Conservation (phyloP, 2,888 invertebrate genomes). For the Lypha dubia region DNA sequence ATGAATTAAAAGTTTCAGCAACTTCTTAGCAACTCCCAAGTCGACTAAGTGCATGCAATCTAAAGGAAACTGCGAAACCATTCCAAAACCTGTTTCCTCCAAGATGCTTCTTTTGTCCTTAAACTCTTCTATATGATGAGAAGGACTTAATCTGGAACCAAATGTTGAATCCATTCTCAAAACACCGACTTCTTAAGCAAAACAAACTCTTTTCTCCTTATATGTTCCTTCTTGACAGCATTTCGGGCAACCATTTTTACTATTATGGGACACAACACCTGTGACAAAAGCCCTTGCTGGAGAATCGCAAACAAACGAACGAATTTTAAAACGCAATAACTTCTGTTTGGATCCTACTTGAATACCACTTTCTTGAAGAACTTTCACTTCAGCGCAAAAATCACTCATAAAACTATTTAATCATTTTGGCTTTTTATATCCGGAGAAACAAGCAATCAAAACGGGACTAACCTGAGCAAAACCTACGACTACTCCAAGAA, state of each 20-base stretch:
- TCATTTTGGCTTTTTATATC: constrained; percentile 45
- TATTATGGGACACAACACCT: constrained; percentile 19
- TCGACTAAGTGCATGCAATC: constrained; percentile 33
- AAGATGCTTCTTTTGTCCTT: constrained; percentile 26
- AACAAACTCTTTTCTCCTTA: neutral
- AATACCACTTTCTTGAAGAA: neutral
- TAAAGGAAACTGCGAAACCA: constrained; percentile 61
- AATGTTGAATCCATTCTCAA: constrained; percentile 50
- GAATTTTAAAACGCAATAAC: constrained; percentile 35
- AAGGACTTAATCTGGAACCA: constrained; percentile 4
- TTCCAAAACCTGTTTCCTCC: constrained; percentile 49
- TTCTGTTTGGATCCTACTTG: constrained; percentile 30
- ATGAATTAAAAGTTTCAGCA: neutral
- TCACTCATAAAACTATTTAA: constrained; percentile 48
- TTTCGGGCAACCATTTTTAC: no score
- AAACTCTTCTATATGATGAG: constrained; percentile 40
- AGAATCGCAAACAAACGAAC: constrained; percentile 50
- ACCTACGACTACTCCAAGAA: constrained; percentile 23
- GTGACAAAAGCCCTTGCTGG: constrained; percentile 59
- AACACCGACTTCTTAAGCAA: constrained; percentile 20
- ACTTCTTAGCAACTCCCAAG: constrained; percentile 58
- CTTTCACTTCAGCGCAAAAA: constrained; percentile 51
- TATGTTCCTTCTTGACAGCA: constrained; percentile 12
- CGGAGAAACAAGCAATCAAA: constrained; percentile 58
- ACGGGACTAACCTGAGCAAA: constrained; percentile 38